Base-by-base conservation (phyloP, 2,888 invertebrate genomes). In the Acanthoscelides obtectus region DNA sequence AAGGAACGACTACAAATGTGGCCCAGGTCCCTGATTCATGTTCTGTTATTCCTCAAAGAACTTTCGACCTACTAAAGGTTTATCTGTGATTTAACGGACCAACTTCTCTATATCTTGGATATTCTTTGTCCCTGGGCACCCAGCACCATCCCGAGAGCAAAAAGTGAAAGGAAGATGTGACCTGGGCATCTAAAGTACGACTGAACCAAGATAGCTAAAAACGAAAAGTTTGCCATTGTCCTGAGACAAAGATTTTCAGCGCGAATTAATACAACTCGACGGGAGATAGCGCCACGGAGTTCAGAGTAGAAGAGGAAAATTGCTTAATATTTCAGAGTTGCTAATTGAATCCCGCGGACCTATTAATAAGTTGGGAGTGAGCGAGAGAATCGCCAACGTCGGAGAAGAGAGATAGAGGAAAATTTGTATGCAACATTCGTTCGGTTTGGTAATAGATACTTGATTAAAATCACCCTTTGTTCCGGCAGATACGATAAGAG, bases 271-370 rank as follows among this genome's bases (percentile, higher is more conserved):
- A 77, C 78, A 77, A 76, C 76, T 78, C 75, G 75, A 4, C 45
- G 45, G 45, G 8, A 76, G 77, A 79, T 76, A 75, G 77, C 78
- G 77, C 76, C 78, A 77, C 76, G 75, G 73, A 45, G 45, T 45
- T 45, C 45, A 45, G 45, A 12, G 45, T 45, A 45, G 45, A 45
- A 45, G 45, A 45, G 45, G 45, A 45, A 45, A 80, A 81, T 80
- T 79, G 79, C 78, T 78, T 79, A 79, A 80, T 80, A 80, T 80
- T 81, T 81, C 78, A 78, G 75, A 76, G 73, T 75, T 76, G 74
- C 80, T 82, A 82, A 82, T 82, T 81, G 81, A 81, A 82, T 81
- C 81, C 76, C 75, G 77, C 79, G 77, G 79, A 79, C 79, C 81
- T 80, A 81, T 81, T 81, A 81, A 81, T 81, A 81, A 81, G 79